A percentile compares a stretch with the other conserved stretches of the same genome.
Conservation (phyloP, 2,888 invertebrate genomes). For the Pogonocherus hispidulus region DNA sequence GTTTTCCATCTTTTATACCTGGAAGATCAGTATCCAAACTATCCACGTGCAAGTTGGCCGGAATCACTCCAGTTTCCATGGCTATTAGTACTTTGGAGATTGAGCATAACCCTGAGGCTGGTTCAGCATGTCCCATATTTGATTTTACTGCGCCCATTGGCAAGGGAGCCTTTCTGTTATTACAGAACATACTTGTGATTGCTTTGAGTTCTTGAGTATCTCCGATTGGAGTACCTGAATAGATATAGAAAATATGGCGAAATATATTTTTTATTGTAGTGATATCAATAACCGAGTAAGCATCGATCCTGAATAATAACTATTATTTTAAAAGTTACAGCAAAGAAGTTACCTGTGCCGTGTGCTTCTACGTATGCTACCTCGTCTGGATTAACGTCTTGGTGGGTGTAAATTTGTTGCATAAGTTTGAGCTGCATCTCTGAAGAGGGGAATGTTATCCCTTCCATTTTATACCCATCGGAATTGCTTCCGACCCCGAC, state of each 20-base stretch:
- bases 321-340: neutral
- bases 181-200: constrained; percentile 46
- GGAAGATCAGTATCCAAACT: constrained; percentile 71
- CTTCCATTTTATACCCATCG: constrained; percentile 64
- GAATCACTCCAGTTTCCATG: too few species aligned
- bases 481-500: constrained; percentile 58
- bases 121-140: constrained; percentile 70
- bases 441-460: constrained; percentile 63
- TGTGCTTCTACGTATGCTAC: constrained; percentile 90
- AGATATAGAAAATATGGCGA: neutral
- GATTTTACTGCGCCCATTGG: constrained; percentile 72
- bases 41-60: constrained; percentile 80
- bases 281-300: too few species aligned
- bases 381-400: constrained; percentile 77
- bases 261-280: neutral
- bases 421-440: constrained; percentile 75
- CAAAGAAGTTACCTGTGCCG: constrained; percentile 75
- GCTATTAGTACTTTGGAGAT: constrained; percentile 76
- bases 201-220: constrained; percentile 52
- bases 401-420: constrained; percentile 76
- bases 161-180: constrained; percentile 70
- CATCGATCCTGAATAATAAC: too few species aligned
- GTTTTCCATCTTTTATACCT: constrained; percentile 71
- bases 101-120: constrained; percentile 71
- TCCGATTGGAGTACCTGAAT: constrained; percentile 66